Evolutionary conservation across 2,797 vertebrate genomes (phyloP).

Genomic region (Acropternis orthonyx): DNA sequence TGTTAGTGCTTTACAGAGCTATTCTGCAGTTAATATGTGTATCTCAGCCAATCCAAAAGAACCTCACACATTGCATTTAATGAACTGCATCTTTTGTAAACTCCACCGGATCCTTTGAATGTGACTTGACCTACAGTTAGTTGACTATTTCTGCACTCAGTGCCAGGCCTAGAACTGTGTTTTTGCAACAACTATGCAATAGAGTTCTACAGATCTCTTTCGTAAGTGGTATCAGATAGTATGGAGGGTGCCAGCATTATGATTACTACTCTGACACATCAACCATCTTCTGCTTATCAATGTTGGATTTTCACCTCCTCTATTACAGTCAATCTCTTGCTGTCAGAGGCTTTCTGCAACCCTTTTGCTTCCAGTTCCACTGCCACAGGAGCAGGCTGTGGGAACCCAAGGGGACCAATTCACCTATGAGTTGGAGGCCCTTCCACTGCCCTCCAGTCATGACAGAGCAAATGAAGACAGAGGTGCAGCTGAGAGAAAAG

Average conservation of each 20-base stretch:
- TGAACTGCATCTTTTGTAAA: neutral
- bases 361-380: neutral
- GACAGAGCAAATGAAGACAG: neutral
- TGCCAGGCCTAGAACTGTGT: neutral
- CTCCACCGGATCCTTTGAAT: neutral
- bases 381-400: neutral
- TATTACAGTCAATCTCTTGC: neutral
- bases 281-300: neutral
- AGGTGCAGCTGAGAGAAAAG: neutral
- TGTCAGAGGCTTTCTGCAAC: neutral
- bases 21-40: neutral
- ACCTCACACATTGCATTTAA: neutral
- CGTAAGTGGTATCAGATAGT: neutral
- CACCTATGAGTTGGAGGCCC: neutral
- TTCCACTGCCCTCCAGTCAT: neutral
- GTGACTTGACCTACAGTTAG: neutral
- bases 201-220: neutral
- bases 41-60: neutral
- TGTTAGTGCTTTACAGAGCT: neutral
- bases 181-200: neutral
- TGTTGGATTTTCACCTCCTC: neutral
- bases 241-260: accelerated
- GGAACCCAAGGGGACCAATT: neutral
- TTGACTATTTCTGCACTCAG: neutral
- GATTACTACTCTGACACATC: neutral